A percentile compares a stretch with the other conserved stretches of the same genome.
Evolutionary conservation across 1,140 invertebrate species (phyloP).

Genomic region (Atta texana): DNA sequence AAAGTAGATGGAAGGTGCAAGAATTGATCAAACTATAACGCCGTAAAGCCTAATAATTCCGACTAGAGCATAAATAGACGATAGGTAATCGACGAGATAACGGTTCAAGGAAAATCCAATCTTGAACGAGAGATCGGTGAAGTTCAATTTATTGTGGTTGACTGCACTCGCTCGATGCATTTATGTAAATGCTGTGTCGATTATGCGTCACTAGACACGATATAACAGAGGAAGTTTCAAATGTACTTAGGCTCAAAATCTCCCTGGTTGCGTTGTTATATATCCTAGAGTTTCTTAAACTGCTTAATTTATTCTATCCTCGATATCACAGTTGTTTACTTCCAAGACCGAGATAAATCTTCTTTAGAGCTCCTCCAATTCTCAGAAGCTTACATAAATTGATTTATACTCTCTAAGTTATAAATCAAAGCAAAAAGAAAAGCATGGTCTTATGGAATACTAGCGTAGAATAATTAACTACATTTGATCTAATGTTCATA

Average conservation of each 20-base stretch:
- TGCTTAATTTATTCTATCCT: slow-evolving; percentile 46
- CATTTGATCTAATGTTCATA: background rate
- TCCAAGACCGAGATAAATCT: slow-evolving; percentile 29
- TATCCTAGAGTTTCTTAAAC: slow-evolving; percentile 25
- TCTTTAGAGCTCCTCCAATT: slow-evolving; percentile 19
- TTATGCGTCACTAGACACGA: slow-evolving; percentile 63
- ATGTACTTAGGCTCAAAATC: slow-evolving; percentile 40
- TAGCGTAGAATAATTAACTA: background rate
- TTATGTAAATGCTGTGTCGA: slow-evolving; percentile 69
- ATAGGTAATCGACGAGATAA: slow-evolving; percentile 43
- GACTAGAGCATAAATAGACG: slow-evolving; percentile 25
- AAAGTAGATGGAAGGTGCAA: slow-evolving; percentile 11
- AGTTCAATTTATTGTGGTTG: slow-evolving; percentile 63
- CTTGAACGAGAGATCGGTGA: background rate
- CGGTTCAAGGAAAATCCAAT: slow-evolving; percentile 30
- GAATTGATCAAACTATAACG: slow-evolving; percentile 30
- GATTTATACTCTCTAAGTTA: slow-evolving; percentile 39
- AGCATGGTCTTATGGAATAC: background rate
- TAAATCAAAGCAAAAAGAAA: slow-evolving; percentile 2
- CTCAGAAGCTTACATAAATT: slow-evolving; percentile 34
- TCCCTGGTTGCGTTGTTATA: background rate
- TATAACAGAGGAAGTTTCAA: slow-evolving; percentile 49
- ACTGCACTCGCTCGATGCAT: slow-evolving; percentile 58
- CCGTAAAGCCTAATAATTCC: slow-evolving; percentile 7
- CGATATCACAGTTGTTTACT: slow-evolving; percentile 52